Conservation (phyloP, 1,140 invertebrate species). For the Leguminivora glycinivorella region DNA sequence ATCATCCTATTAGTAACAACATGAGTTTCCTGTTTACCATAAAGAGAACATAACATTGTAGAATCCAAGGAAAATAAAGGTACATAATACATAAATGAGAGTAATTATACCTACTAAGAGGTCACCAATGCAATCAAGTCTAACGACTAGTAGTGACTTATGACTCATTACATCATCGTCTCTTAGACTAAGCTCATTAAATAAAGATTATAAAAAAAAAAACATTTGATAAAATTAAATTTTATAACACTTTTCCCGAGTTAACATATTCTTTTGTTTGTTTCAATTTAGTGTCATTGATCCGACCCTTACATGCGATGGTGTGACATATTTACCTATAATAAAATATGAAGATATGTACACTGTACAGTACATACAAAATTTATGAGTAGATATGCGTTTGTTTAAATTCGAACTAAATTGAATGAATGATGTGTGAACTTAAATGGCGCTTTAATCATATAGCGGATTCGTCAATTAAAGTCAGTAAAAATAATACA, state of each 20-base stretch:
- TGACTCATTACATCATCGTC: not conserved
- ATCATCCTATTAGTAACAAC: no score
- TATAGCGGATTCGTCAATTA: not conserved
- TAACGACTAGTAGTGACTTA: not conserved
- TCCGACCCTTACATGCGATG: not conserved
- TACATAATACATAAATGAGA: not conserved
- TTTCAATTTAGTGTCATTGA: not conserved
- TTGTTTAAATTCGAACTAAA: not conserved
- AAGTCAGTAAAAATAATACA: not conserved
- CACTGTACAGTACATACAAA: not conserved
- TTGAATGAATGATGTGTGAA: not conserved
- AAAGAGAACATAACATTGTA: no score
- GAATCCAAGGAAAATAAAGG: no score
- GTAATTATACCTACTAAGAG: conserved; percentile 18
- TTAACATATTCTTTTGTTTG: not conserved
- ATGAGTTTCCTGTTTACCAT: no score
- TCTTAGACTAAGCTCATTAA: no score
- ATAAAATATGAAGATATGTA: not conserved
- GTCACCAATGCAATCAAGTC: not conserved
- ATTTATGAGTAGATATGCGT: not conserved
- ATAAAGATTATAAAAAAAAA: no score
- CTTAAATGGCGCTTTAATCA: not conserved
- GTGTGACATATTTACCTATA: not conserved
- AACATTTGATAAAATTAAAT: not conserved
- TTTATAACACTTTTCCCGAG: no score